Base-by-base conservation (phyloP, 2,113 vertebrate species). In the Halcyon malimbica region DNA sequence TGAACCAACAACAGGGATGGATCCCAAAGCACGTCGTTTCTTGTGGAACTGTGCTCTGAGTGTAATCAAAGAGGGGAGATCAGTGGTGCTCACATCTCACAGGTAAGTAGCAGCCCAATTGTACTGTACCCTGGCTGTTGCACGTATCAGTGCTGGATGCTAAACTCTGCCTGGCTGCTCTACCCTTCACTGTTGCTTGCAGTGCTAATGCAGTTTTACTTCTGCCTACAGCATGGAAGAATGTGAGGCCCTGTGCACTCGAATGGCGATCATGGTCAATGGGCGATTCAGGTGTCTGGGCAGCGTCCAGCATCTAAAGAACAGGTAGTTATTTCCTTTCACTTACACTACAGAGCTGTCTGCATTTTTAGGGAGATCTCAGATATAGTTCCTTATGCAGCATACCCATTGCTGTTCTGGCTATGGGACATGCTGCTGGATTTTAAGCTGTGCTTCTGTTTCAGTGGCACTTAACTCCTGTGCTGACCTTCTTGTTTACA, bases 231-330 rank as follows among this genome's bases (percentile, higher is more conserved):
- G 99, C 79, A 99, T 99, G 99, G 99, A 99, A 97, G 99, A 99
- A 92, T 99, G 99, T 96, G 99, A 99, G 97, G 99, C 99, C 5
- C 97, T 99, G 53, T 99, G 99, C 78, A 99, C 99, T 51, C 98
- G 99, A 91, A 99, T 99, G 99, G 99, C 99, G 3, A 99, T 99
- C 93, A 99, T 99, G 99, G 99, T 99, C 84, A 99, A 99, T 13
- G 99, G 99, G 50, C 95, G 99, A 91, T 99, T 99, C 98, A 97
- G 99, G 75, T 99, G 99, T 96, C 98, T 99, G 29, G 99, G 99
- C 80, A 99, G 99, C 3, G 99, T 99, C 39, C 99, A 99, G 57
- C 99, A 99, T 97, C 97, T 99, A 81, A 99, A 99, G 98, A 99
- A 99, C 97, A 99, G 99, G 99, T 99, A 97, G 73, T 16, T 70